phyloP scores from a whole-genome alignment of 2,888 invertebrate species.

The Dysmachus trigonus region DNA sequence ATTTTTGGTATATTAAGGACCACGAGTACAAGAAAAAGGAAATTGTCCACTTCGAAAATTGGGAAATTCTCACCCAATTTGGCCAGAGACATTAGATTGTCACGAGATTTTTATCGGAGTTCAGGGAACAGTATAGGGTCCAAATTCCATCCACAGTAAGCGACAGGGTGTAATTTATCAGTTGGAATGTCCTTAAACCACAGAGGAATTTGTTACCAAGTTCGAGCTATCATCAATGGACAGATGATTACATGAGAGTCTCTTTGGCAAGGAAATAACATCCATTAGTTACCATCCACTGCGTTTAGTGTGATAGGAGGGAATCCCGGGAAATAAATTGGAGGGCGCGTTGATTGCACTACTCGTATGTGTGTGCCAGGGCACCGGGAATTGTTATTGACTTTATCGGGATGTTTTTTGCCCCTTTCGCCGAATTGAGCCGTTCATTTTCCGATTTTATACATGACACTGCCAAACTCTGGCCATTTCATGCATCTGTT shows the following conservation, averaged over 20 bases:
- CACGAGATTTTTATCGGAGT: neutral
- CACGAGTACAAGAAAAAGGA: neutral
- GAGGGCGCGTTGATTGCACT: slow-evolving; percentile 29
- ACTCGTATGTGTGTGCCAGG: neutral
- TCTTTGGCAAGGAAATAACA: slow-evolving; percentile 24
- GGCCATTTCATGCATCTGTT: slow-evolving; percentile 29
- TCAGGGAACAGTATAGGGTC: neutral
- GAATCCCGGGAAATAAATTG: slow-evolving; percentile 25
- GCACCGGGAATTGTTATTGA: slow-evolving; percentile 32
- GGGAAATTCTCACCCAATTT: neutral
- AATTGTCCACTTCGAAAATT: neutral
- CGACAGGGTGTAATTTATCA: slow-evolving; percentile 23
- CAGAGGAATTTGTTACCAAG: slow-evolving; percentile 37
- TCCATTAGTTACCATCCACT: slow-evolving; percentile 30
- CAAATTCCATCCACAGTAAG: neutral
- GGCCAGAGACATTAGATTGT: neutral
- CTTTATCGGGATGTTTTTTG: slow-evolving; percentile 27
- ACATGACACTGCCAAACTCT: slow-evolving; percentile 9
- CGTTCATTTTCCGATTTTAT: slow-evolving; percentile 15
- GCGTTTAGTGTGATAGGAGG: slow-evolving; percentile 24
- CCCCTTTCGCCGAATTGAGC: neutral
- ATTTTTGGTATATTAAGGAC: neutral
- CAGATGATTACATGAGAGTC: slow-evolving; percentile 33
- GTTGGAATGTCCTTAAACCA: slow-evolving; percentile 10
- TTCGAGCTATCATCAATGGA: slow-evolving; percentile 23